Percentiles rank a stretch among this genome's conserved stretches.
Evolutionary conservation across 2,888 invertebrate species (phyloP).

Genomic region (Lasioglossum zephyrum): DNA sequence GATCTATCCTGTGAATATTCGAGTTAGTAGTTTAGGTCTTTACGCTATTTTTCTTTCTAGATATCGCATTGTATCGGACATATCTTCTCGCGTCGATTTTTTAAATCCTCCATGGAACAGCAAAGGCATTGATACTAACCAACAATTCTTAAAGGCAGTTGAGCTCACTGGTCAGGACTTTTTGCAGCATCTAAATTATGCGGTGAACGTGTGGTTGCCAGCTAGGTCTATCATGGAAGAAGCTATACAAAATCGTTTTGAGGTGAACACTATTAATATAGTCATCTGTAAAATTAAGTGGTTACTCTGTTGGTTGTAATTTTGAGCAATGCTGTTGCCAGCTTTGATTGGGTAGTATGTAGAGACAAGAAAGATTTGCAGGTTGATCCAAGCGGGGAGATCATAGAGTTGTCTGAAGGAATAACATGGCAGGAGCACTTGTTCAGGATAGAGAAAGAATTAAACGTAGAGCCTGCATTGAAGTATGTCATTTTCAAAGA

Average conservation of each 20-base stretch:
- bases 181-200: slow-evolving; percentile 86
- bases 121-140: slow-evolving; percentile 85
- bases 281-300: not conserved
- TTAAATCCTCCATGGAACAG: slow-evolving; percentile 95
- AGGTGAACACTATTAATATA: slow-evolving; percentile 82
- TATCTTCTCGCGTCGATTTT: slow-evolving; percentile 90
- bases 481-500: slow-evolving; percentile 91
- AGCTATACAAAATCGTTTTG: slow-evolving; percentile 89
- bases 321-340: not conserved
- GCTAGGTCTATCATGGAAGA: slow-evolving; percentile 91
- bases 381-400: slow-evolving; percentile 88
- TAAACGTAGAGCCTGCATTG: slow-evolving; percentile 87
- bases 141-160: slow-evolving; percentile 92
- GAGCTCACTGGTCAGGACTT: slow-evolving; percentile 92
- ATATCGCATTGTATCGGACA: slow-evolving; percentile 92
- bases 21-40: not conserved
- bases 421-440: slow-evolving; percentile 98
- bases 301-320: too few species aligned
- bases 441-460: slow-evolving; percentile 91
- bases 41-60: slow-evolving; percentile 70
- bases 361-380: slow-evolving; percentile 47
- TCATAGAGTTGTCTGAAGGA: slow-evolving; percentile 89
- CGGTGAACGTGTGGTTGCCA: slow-evolving; percentile 92
- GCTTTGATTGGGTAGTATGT: not conserved
- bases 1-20: too few species aligned